Base-by-base conservation (phyloP, 2,113 vertebrate species). In the Sardina pilchardus region DNA sequence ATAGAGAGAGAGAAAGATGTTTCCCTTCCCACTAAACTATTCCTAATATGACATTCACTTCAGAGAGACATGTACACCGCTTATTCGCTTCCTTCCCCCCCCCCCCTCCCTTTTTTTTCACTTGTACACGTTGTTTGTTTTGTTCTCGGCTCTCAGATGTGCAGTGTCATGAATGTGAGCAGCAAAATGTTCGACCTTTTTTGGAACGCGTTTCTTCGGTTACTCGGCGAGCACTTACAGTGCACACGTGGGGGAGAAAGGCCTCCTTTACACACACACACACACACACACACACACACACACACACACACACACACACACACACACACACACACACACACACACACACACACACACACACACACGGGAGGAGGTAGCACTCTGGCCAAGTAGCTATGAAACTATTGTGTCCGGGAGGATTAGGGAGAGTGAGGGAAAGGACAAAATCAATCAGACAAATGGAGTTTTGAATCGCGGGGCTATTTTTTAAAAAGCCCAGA, bases 371-470 rank as follows among this genome's bases (percentile, higher is more conserved):
- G 19, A n/a, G 39, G 56, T 24, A 24, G 56, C 56, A 63, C 59
- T 63, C 59, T 63, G 10, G 36, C 71, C 2, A 78, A 78, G 71
- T 36, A 78, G 71, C 34, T 36, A 78, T 78, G 71, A 78, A 34
- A 63, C 87, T 82, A 89, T 89, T 90, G 90, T 86, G 87, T 88
- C 67, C 82, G 87, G 87, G 71, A 87, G 88, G 89, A 88, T 89
- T 86, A 71, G 85, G 84, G 81, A 89, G 47, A 47, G 53, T 26
- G 86, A 81, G 81, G 90, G 82, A 42, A 81, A 85, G 87, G 7
- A 6, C 42, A 88, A 88, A 90, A 89, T 88, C 83, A 86, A 88
- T 88, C 81, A 87, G 82, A 88, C 82, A 86, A 83, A 87, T 42
- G 86, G 85, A 84, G 86, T 87, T 88, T 85, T 81, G 16, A 88